Evolutionary conservation across 2,888 invertebrate species (phyloP).

Genomic region (Halocaridina rubra): DNA sequence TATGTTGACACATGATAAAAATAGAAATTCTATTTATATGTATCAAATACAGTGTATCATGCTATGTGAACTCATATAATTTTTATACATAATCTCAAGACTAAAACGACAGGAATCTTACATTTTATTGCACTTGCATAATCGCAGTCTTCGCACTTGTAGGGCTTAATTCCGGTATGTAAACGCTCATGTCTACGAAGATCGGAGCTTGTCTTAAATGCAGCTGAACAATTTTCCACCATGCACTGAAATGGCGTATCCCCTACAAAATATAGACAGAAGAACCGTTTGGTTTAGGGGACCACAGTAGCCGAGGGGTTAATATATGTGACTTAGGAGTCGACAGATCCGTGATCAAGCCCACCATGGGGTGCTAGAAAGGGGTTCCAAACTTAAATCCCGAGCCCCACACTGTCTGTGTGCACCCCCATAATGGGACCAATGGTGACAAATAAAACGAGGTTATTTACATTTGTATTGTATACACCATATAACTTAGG

Average conservation of each 20-base stretch:
- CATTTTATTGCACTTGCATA: slow-evolving; percentile 61
- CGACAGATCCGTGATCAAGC: too few species aligned
- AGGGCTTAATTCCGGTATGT: slow-evolving; percentile 65
- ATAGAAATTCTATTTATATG: not conserved
- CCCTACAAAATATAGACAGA: slow-evolving; percentile 62
- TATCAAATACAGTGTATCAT: not conserved
- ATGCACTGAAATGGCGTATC: slow-evolving; percentile 67
- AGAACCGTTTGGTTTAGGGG: not conserved
- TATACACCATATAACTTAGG: too few species aligned
- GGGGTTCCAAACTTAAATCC: too few species aligned
- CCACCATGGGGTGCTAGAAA: too few species aligned
- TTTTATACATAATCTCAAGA: not conserved
- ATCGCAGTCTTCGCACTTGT: slow-evolving; percentile 52
- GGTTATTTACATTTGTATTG: too few species aligned
- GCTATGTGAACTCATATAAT: not conserved
- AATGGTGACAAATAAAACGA: too few species aligned
- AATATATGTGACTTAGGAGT: too few species aligned
- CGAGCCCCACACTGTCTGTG: too few species aligned
- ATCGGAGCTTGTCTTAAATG: slow-evolving; percentile 71
- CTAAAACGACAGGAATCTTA: not conserved
- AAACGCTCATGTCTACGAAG: slow-evolving; percentile 69
- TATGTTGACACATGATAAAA: too few species aligned
- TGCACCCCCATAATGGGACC: too few species aligned
- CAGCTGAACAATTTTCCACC: slow-evolving; percentile 68
- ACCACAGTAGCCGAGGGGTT: not conserved